Percentiles rank a stretch among this genome's conserved stretches.
phyloP scores from a whole-genome alignment of 2,113 vertebrate species.

The Ondatra zibethicus region DNA sequence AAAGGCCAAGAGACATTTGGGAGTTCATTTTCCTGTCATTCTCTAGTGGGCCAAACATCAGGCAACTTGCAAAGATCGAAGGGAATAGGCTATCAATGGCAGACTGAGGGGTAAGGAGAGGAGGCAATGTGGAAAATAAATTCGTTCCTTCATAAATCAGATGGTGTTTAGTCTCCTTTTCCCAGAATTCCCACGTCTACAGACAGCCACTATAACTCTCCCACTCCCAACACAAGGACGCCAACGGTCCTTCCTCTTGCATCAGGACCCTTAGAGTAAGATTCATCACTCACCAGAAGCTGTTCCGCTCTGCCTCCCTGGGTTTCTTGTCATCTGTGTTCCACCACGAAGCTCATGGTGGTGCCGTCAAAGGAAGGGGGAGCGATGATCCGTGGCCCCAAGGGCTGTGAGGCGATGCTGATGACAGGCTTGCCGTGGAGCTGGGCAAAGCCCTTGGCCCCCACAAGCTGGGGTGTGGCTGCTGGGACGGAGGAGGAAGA shows the following conservation, averaged over 20 bases:
- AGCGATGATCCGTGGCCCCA: slow-evolving; percentile 93
- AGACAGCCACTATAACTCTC: not conserved
- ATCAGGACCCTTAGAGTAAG: not conserved
- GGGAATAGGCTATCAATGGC: not conserved
- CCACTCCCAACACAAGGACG: not conserved
- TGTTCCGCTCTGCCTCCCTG: not conserved
- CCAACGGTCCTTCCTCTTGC: not conserved
- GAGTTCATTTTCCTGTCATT: not conserved
- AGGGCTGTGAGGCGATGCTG: slow-evolving; percentile 93
- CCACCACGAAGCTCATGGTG: slow-evolving; percentile 98
- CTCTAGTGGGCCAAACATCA: not conserved
- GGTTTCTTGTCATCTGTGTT: slow-evolving; percentile 90
- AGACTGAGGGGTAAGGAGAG: not conserved
- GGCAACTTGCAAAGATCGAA: not conserved
- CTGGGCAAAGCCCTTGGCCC: slow-evolving; percentile 77
- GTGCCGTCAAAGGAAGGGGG: slow-evolving; percentile 97
- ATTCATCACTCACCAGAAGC: slow-evolving; percentile 71
- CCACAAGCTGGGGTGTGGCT: slow-evolving; percentile 76
- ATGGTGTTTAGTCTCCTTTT: not conserved
- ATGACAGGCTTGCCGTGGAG: slow-evolving; percentile 89
- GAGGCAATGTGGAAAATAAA: not conserved
- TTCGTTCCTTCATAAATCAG: not conserved
- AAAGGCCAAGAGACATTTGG: not conserved
- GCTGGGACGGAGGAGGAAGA: slow-evolving; percentile 38
- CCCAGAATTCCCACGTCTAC: not conserved